These are phyloP conservation scores for Hipposideros larvatus DNA, from an alignment of 2,797 vertebrate species.

Conservation along the genomic window DNA sequence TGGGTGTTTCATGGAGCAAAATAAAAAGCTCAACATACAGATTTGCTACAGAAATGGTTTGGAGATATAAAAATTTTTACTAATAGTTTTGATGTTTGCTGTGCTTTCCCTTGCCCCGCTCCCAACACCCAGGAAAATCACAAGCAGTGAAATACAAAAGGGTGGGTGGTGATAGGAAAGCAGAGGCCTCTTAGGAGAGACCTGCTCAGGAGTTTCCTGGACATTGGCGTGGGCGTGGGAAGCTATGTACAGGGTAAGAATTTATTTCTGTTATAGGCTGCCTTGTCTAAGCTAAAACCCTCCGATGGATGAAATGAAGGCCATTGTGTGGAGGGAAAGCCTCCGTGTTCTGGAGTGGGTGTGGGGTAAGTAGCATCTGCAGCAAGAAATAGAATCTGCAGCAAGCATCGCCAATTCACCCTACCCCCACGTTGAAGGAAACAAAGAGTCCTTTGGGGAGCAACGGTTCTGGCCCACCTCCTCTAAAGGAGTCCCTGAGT, in stretches of 20 bases:
- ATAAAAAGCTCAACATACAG: background rate
- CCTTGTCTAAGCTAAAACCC: background rate
- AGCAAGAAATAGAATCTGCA: constrained; percentile 65
- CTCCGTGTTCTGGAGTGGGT: background rate
- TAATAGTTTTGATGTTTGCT: background rate
- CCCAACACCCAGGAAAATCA: background rate
- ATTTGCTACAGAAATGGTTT: background rate
- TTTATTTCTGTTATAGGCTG: background rate
- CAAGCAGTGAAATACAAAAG: background rate
- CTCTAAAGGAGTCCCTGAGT: background rate
- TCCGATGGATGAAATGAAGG: background rate
- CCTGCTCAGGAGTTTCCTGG: background rate
- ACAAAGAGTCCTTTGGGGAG: constrained; percentile 72
- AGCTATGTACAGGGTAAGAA: background rate
- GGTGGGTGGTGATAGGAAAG: background rate
- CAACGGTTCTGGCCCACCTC: background rate
- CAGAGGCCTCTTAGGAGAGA: background rate
- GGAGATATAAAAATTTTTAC: background rate
- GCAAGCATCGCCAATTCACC: constrained; percentile 39
- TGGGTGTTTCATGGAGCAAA: background rate
- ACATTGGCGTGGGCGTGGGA: background rate
- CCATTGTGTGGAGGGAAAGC: background rate
- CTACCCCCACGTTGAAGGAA: constrained; percentile 50
- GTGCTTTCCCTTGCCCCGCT: background rate
- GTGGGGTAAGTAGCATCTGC: background rate